phyloP scores from a whole-genome alignment of 2,113 vertebrate species.

The Eulacestoma nigropectus region DNA sequence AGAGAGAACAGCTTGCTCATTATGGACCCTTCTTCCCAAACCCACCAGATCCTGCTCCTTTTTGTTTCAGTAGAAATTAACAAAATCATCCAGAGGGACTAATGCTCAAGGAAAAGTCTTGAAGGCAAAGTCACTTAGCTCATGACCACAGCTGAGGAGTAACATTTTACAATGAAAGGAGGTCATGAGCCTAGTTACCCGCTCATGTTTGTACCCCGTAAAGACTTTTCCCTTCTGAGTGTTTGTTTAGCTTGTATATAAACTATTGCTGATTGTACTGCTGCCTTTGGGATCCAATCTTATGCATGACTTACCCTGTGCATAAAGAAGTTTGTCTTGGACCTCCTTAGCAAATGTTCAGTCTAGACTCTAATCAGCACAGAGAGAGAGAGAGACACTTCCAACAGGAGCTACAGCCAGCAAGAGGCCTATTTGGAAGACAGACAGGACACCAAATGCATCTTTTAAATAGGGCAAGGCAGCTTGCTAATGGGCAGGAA shows the following conservation, averaged over 20 bases:
- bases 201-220: not conserved
- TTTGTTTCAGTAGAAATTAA: not conserved
- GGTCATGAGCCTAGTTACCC: slow-evolving; percentile 23
- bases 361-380: slow-evolving; percentile 12
- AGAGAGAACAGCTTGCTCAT: not conserved
- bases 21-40: not conserved
- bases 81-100: not conserved
- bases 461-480: slow-evolving; percentile 35
- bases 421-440: slow-evolving; percentile 47
- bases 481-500: slow-evolving; percentile 50
- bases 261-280: slow-evolving; percentile 36
- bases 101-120: not conserved
- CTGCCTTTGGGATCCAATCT: slow-evolving; percentile 53
- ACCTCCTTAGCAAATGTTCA: slow-evolving; percentile 46
- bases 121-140: slow-evolving; percentile 12
- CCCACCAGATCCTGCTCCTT: not conserved
- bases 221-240: slow-evolving; percentile 8
- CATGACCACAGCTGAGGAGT: not conserved
- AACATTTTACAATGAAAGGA: slow-evolving; percentile 21
- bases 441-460: not conserved
- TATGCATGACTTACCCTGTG: slow-evolving; percentile 35
- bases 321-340: slow-evolving; percentile 57
- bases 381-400: not conserved
- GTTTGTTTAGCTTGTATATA: slow-evolving; percentile 34
- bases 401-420: slow-evolving; percentile 28